These are phyloP conservation scores for Cydia strobilella DNA, from an alignment of 1,140 invertebrate species.

Conservation along the genomic window DNA sequence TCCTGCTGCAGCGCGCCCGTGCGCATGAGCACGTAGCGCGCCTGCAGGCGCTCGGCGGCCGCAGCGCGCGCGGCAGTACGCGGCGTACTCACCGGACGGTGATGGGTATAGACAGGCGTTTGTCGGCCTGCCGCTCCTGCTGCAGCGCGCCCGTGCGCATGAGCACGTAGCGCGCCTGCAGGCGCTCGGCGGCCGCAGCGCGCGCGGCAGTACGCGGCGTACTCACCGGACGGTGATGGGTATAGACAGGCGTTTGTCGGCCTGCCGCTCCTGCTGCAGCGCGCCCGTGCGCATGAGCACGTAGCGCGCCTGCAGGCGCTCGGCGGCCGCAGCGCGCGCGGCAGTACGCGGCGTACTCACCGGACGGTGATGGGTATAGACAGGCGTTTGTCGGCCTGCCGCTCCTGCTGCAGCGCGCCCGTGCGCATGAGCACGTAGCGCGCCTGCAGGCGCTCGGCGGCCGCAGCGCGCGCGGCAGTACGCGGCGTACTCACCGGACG, in stretches of 20 bases:
- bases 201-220: slow-evolving; percentile 94
- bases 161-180: slow-evolving; percentile 97
- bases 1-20: slow-evolving; percentile 90
- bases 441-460: slow-evolving; percentile 95
- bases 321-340: slow-evolving; percentile 92
- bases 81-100: slow-evolving; percentile 95
- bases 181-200: slow-evolving; percentile 94
- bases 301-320: slow-evolving; percentile 97
- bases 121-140: slow-evolving; percentile 91
- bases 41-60: slow-evolving; percentile 96
- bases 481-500: slow-evolving; percentile 93
- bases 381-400: slow-evolving; percentile 88
- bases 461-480: slow-evolving; percentile 95
- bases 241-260: slow-evolving; percentile 90
- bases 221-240: slow-evolving; percentile 96
- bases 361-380: slow-evolving; percentile 97
- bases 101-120: slow-evolving; percentile 93
- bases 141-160: slow-evolving; percentile 93
- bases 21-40: slow-evolving; percentile 97
- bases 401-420: slow-evolving; percentile 89
- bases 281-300: slow-evolving; percentile 96
- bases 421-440: slow-evolving; percentile 97
- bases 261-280: slow-evolving; percentile 88
- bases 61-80: slow-evolving; percentile 93
- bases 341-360: slow-evolving; percentile 94